phyloP scores from a whole-genome alignment of 2,888 invertebrate species.

The Dicranocentrus wangi region DNA sequence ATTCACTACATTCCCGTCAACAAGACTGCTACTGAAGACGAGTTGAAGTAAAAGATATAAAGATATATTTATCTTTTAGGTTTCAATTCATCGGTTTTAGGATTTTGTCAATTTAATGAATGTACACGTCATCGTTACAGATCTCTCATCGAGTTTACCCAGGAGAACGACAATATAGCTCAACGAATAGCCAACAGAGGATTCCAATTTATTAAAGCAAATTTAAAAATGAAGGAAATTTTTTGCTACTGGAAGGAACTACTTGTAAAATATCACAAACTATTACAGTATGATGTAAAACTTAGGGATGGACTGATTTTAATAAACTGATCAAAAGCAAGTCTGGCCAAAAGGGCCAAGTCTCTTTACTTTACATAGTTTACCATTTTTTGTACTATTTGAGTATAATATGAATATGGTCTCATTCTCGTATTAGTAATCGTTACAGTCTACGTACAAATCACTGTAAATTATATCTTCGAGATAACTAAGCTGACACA shows the following conservation, averaged over 20 bases:
- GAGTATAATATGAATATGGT: too few species aligned
- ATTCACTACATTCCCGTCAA: conserved; percentile 93
- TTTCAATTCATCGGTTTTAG: too few species aligned
- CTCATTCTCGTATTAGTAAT: too few species aligned
- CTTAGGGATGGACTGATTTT: conserved; percentile 20
- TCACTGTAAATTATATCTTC: too few species aligned
- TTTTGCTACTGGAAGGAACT: conserved; percentile 86
- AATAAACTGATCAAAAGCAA: too few species aligned
- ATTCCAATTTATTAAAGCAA: conserved; percentile 86
- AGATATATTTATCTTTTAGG: too few species aligned
- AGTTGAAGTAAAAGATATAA: conserved; percentile 80
- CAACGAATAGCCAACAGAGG: conserved; percentile 88
- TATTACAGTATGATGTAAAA: conserved; percentile 24
- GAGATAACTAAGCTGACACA: too few species aligned
- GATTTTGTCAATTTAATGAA: background rate
- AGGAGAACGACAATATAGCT: conserved; percentile 83
- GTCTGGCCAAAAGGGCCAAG: too few species aligned
- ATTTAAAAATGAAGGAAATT: conserved; percentile 87
- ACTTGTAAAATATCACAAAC: conserved; percentile 27
- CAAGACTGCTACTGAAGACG: conserved; percentile 80
- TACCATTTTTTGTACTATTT: too few species aligned
- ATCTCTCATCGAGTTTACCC: conserved; percentile 83
- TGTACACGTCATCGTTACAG: conserved; percentile 66
- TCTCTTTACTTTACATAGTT: too few species aligned
- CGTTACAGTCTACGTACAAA: too few species aligned